Evolutionary conservation across 2,888 invertebrate genomes (phyloP), one percentile per base, ranked within the genome.

Genomic region (Tenthredo scrophulariae): DNA sequence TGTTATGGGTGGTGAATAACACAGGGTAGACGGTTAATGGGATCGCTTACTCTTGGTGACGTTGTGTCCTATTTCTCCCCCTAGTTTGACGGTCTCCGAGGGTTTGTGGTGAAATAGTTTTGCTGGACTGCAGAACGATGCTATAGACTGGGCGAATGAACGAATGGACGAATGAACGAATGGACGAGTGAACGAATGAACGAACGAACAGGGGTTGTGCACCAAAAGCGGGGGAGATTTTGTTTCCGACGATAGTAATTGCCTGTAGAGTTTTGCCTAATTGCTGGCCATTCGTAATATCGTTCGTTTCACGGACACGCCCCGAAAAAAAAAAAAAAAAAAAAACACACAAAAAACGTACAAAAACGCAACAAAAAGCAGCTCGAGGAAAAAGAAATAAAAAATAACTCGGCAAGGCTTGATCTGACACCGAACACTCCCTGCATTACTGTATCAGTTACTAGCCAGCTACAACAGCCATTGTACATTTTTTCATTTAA

Each of bases 41-140:
- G 83, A 67, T 40, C 83, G 83, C 67, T 83, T 46, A 83, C 40
- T 83, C 83, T 83, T 83, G 83, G 83, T 70, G 83, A 83, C 70
- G 46, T 10, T 83, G 37, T 80, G 62, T 62, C 77, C 77, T 40
- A n/a, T 50, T 54, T 62, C 62, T 62, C 58, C 13, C n/a, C 58
- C 58, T n/a, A 50, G 37, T n/a, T 10, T 50, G 77, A 50, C n/a
- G 77, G 77, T 40, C 83, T 65, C 67, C 33, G 26, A 83, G 67
- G 83, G 46, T 46, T 65, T 65, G 83, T 46, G 67, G 67, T 67
- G 67, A 50, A 67, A 83, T 67, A 83, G 83, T 83, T 83, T 67
- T 29, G 3, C 83, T 18, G 67, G 80, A 46, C 83, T 22, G 40
- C 29, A 37, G 15, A 50, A 15, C 29, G n/a, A 37, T 62, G 15